Percentiles rank a stretch among this genome's conserved stretches.
phyloP scores from a whole-genome alignment of 2,113 vertebrate genomes.

The Prinia subflava region DNA sequence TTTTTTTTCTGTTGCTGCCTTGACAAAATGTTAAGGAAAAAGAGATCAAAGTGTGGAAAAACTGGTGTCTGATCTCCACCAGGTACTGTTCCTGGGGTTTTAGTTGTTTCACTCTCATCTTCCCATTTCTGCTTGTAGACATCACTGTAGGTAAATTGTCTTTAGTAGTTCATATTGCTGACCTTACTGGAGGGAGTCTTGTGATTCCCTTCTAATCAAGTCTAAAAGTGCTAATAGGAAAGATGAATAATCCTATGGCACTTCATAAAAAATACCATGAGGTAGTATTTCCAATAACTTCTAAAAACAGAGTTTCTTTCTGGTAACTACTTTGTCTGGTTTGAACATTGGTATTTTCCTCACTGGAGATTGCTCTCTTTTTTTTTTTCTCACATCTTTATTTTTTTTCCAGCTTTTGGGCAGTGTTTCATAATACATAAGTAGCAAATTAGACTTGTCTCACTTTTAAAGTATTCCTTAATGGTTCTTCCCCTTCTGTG shows the following conservation, averaged over 20 bases:
- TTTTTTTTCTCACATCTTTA: not conserved
- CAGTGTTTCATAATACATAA: not conserved
- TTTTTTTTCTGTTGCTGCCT: not conserved
- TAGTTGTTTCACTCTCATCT: not conserved
- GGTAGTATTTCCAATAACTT: not conserved
- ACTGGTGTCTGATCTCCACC: not conserved
- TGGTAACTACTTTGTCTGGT: slow-evolving; percentile 29
- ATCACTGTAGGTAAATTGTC: not conserved
- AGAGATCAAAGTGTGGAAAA: not conserved
- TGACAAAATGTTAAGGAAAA: not conserved
- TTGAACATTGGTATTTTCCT: not conserved
- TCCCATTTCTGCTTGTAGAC: not conserved
- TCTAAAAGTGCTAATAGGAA: not conserved
- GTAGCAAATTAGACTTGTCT: not conserved
- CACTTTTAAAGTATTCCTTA: not conserved
- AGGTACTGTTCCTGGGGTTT: not conserved
- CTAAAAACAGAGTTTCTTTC: not conserved
- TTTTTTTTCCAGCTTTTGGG: not conserved
- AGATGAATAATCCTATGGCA: not conserved
- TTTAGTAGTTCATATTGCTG: not conserved
- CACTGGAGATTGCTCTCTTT: not conserved
- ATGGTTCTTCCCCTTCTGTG: not conserved
- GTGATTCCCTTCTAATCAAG: not conserved
- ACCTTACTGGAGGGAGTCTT: not conserved
- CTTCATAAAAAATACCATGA: not conserved